A percentile compares a stretch with the other conserved stretches of the same genome.
These are phyloP conservation scores for Drosophila lacertosa DNA, from an alignment of 1,140 invertebrate species.

Conservation along the genomic window DNA sequence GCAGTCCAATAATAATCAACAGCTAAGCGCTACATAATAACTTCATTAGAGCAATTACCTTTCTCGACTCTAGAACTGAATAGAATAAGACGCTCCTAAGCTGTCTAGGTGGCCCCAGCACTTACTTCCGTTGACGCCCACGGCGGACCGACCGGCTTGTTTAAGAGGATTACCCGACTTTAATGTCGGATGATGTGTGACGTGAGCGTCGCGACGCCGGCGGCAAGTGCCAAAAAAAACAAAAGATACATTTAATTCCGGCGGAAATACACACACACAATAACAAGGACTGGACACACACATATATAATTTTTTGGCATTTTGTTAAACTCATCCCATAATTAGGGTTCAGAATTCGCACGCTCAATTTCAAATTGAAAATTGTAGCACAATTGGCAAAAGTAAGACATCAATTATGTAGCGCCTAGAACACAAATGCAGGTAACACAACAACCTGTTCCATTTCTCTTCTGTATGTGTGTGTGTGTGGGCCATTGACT, in stretches of 20 bases:
- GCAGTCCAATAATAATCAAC: slow-evolving; percentile 4
- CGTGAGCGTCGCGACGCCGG: slow-evolving; percentile 52
- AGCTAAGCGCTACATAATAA: slow-evolving; percentile 48
- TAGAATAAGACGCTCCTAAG: slow-evolving; percentile 20
- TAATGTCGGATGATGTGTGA: slow-evolving; percentile 61
- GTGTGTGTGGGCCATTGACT: slow-evolving; percentile 66
- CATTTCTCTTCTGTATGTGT: slow-evolving; percentile 1
- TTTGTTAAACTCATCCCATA: slow-evolving; percentile 58
- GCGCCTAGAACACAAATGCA: slow-evolving; percentile 10
- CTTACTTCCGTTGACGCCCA: slow-evolving; percentile 72
- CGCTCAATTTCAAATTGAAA: slow-evolving; percentile 80
- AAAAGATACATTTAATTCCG: slow-evolving; percentile 71
- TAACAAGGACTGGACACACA: slow-evolving; percentile 13
- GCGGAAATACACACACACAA: slow-evolving; percentile 63
- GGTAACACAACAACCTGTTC: slow-evolving; percentile 55
- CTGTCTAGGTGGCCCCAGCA: slow-evolving; percentile 64
- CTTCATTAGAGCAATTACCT: slow-evolving; percentile 60
- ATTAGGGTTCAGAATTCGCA: slow-evolving; percentile 79
- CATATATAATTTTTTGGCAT: slow-evolving; percentile 26
- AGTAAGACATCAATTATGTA: slow-evolving; percentile 73
- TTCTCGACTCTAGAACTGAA: background rate
- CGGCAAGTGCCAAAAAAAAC: slow-evolving; percentile 64
- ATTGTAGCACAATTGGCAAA: slow-evolving; percentile 55
- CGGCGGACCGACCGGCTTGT: slow-evolving; percentile 18
- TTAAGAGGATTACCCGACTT: slow-evolving; percentile 72